Evolutionary conservation across 2,888 invertebrate genomes (phyloP).

Genomic region (Orthonevra nobilis): DNA sequence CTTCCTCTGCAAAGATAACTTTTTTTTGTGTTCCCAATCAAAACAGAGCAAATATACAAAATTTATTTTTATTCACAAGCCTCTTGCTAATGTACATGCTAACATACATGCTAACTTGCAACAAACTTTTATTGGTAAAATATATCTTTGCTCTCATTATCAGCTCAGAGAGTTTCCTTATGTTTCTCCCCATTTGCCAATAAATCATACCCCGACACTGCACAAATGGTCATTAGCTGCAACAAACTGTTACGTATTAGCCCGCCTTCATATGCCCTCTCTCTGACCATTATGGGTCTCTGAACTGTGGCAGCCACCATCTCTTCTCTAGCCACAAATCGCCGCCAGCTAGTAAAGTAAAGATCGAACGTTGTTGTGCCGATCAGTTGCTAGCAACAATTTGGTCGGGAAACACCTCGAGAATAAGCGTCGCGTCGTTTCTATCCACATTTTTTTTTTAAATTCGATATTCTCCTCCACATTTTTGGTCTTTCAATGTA

Average conservation of each 20-base stretch:
- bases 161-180: neutral
- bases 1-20: neutral
- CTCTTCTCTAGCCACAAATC: conserved; percentile 30
- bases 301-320: neutral
- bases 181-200: neutral
- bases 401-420: conserved; percentile 46
- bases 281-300: conserved; percentile 30
- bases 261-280: conserved; percentile 16
- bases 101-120: no score
- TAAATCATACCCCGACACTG: conserved; percentile 1
- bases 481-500: neutral
- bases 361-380: conserved; percentile 9
- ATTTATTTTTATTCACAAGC: no score
- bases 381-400: conserved; percentile 61
- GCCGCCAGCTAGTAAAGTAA: conserved; percentile 10
- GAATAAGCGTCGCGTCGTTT: neutral
- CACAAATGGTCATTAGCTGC: conserved; percentile 3
- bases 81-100: no score
- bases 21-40: no score
- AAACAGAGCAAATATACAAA: no score
- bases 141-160: neutral
- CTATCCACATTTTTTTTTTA: conserved; percentile 9
- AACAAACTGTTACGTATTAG: conserved; percentile 30
- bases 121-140: no score
- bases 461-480: neutral